Evolutionary conservation across 2,888 invertebrate genomes (phyloP).

Genomic region (Ophioninae sp.): DNA sequence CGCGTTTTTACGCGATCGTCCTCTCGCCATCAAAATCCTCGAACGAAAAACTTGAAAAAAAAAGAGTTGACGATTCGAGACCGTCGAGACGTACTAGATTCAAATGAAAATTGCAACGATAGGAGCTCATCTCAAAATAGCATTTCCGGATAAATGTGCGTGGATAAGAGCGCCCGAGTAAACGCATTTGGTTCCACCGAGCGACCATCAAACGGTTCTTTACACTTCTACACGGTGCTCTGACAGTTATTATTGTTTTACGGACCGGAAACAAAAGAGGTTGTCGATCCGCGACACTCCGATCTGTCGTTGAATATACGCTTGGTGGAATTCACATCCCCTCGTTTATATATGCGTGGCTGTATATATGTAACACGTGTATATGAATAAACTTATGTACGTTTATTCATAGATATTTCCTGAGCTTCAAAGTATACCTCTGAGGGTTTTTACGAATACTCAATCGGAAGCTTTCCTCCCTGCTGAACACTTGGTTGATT

Average conservation of each 20-base stretch:
- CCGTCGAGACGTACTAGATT: not conserved
- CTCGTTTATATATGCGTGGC: not conserved
- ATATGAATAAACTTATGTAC: too few relatives aligned
- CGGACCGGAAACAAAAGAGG: constrained; percentile 59
- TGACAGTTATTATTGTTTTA: constrained; percentile 53
- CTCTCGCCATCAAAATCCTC: not conserved
- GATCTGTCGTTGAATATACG: constrained; percentile 41
- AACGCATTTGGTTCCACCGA: constrained; percentile 42
- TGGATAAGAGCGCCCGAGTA: not conserved
- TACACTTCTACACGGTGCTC: constrained; percentile 33
- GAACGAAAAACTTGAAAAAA: not conserved
- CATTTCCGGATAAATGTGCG: not conserved
- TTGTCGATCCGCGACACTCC: constrained; percentile 46
- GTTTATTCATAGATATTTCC: too few relatives aligned
- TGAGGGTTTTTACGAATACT: too few relatives aligned
- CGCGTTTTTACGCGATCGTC: not conserved
- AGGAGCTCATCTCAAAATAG: not conserved
- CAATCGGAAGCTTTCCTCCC: too few relatives aligned
- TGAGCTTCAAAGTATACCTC: too few relatives aligned
- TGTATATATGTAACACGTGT: too few relatives aligned
- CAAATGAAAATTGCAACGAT: not conserved
- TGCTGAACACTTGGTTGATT: too few relatives aligned
- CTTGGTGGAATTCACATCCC: constrained; percentile 10
- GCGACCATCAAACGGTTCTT: constrained; percentile 45
- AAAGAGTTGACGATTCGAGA: not conserved